Conservation (phyloP, 2,888 invertebrate genomes). For the Leptarthrus brevirostris region DNA sequence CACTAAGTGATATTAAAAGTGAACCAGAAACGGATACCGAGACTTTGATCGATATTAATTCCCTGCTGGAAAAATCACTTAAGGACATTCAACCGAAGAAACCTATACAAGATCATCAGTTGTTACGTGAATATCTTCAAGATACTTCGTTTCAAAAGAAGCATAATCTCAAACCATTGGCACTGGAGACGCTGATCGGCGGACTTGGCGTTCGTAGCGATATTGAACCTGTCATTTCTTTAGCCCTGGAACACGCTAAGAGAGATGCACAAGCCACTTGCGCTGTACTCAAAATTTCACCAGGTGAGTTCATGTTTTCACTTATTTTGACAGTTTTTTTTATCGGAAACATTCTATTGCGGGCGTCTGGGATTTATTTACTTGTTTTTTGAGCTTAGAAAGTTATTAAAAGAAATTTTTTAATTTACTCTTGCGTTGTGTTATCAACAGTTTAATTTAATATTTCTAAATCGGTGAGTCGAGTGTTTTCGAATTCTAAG, state of each 20-base stretch:
- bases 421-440: no score
- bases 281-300: conserved; percentile 85
- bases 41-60: conserved; percentile 63
- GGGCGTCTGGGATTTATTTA: no score
- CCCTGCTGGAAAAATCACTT: conserved; percentile 59
- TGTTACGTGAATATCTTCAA: conserved; percentile 82
- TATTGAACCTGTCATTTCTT: conserved; percentile 83
- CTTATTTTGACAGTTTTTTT: no score
- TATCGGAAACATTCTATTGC: no score
- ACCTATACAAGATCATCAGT: conserved; percentile 75
- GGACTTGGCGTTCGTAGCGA: conserved; percentile 74
- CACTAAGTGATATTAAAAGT: conserved; percentile 67
- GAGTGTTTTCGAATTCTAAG: no score
- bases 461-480: no score
- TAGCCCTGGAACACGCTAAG: conserved; percentile 88
- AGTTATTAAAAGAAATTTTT: no score
- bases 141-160: conserved; percentile 88
- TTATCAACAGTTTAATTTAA: no score
- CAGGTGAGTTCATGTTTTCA: conserved; percentile 77
- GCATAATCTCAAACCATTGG: conserved; percentile 83
- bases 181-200: conserved; percentile 73
- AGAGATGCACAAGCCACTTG: conserved; percentile 88
- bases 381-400: no score
- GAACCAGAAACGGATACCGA: conserved; percentile 66
- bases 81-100: conserved; percentile 55